A percentile compares a stretch with the other conserved stretches of the same genome.
Evolutionary conservation across 2,888 invertebrate genomes (phyloP).

Genomic region (Dolichomitus sp.): DNA sequence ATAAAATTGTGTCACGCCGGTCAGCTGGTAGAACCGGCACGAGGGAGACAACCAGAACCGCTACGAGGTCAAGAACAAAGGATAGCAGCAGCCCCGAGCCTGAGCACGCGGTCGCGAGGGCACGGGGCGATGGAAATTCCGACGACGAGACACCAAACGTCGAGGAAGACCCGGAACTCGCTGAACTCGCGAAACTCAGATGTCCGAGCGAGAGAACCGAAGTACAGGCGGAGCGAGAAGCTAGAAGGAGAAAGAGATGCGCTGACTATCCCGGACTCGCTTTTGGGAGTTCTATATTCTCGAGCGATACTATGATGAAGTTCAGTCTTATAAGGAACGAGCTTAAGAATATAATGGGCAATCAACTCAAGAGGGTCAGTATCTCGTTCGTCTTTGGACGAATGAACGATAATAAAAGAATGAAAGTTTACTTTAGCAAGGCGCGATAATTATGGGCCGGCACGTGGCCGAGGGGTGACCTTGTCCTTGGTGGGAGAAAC

Average conservation of each 20-base stretch:
- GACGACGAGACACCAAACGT: constrained; percentile 84
- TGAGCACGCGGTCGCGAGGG: constrained; percentile 86
- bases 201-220: constrained; percentile 97
- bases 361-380: constrained; percentile 98
- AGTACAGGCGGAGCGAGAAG: constrained; percentile 94
- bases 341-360: constrained; percentile 98
- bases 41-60: constrained; percentile 37
- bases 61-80: constrained; percentile 68
- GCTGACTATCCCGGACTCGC: constrained; percentile 97
- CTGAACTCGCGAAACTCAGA: constrained; percentile 93
- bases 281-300: constrained; percentile 96
- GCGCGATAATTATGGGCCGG: constrained; percentile 13
- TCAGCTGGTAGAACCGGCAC: constrained; percentile 35
- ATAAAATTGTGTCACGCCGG: constrained; percentile 46
- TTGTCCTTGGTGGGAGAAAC: constrained; percentile 34
- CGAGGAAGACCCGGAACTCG: constrained; percentile 93
- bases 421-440: constrained; percentile 8
- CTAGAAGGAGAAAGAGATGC: constrained; percentile 92
- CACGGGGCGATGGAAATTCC: constrained; percentile 83
- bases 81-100: constrained; percentile 74
- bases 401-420: constrained; percentile 8
- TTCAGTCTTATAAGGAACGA: constrained; percentile 98
- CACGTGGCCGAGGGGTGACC: constrained; percentile 56
- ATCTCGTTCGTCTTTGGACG: constrained; percentile 66
- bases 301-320: constrained; percentile 99